Conservation (phyloP, 2,797 vertebrate genomes). For the Pipistrellus pygmaeus region DNA sequence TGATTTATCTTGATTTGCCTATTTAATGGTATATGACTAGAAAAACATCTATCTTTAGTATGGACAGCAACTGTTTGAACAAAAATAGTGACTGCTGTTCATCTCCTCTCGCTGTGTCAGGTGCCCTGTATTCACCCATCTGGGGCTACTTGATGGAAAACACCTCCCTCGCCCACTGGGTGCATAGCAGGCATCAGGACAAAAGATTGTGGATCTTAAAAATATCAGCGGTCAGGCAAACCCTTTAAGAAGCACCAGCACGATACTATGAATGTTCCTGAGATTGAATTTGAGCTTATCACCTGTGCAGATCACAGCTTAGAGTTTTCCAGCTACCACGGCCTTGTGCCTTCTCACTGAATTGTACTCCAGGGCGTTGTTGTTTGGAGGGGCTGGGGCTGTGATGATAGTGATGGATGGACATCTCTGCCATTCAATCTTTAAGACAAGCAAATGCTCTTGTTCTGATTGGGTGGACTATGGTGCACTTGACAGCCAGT, state of each 20-base stretch:
- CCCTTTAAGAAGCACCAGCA: background rate
- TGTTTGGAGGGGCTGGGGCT: background rate
- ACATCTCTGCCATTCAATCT: background rate
- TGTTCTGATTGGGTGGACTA: background rate
- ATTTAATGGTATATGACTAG: too few species aligned
- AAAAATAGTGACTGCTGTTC: too few species aligned
- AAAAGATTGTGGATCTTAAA: background rate
- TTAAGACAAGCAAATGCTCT: background rate
- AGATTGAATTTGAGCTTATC: background rate
- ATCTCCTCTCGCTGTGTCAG: too few species aligned
- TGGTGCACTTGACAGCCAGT: background rate
- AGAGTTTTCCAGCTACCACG: background rate
- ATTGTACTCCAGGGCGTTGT: background rate
- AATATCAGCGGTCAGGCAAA: background rate
- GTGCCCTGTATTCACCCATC: background rate
- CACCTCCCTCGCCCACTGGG: background rate
- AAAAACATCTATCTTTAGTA: too few species aligned
- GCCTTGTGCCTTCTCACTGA: background rate
- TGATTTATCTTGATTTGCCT: too few species aligned
- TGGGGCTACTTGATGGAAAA: background rate
- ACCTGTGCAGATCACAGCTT: background rate
- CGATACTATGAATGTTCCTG: background rate
- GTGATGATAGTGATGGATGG: background rate
- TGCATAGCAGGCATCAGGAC: background rate
- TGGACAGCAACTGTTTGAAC: too few species aligned